Conservation (phyloP, 2,888 invertebrate species). For the Meloe dianella region DNA sequence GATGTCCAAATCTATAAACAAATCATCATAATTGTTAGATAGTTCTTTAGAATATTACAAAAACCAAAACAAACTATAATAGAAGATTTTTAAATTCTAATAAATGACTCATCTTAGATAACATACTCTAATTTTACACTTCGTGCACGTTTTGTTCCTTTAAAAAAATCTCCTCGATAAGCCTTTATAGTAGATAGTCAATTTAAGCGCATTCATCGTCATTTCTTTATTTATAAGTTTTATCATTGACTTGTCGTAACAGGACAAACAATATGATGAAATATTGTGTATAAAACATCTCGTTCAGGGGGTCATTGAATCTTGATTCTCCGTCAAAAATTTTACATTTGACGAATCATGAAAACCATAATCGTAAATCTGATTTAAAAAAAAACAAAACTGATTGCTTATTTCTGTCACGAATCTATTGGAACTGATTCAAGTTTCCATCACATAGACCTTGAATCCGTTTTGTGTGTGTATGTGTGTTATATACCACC, state of each 20-base stretch:
- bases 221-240: not conserved
- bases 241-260: not conserved
- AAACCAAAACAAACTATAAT: not conserved
- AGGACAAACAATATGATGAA: not conserved
- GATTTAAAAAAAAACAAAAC: too few relatives aligned
- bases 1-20: not conserved
- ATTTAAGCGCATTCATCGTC: not conserved
- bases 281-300: not conserved
- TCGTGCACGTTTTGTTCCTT: not conserved
- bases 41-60: too few relatives aligned
- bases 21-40: not conserved
- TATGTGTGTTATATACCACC: not conserved
- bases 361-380: slow-evolving; percentile 8
- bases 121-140: not conserved
- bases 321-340: not conserved
- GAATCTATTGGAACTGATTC: slow-evolving; percentile 5
- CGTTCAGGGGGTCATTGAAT: slow-evolving; percentile 2
- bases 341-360: slow-evolving; percentile 4
- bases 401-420: slow-evolving; percentile 1
- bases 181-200: too few relatives aligned
- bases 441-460: not conserved
- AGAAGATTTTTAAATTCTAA: not conserved
- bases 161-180: too few relatives aligned
- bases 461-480: not conserved
- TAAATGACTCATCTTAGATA: slow-evolving; percentile 1